Conservation (phyloP, 1,140 invertebrate species). For the Rhopalosiphum maidis region DNA sequence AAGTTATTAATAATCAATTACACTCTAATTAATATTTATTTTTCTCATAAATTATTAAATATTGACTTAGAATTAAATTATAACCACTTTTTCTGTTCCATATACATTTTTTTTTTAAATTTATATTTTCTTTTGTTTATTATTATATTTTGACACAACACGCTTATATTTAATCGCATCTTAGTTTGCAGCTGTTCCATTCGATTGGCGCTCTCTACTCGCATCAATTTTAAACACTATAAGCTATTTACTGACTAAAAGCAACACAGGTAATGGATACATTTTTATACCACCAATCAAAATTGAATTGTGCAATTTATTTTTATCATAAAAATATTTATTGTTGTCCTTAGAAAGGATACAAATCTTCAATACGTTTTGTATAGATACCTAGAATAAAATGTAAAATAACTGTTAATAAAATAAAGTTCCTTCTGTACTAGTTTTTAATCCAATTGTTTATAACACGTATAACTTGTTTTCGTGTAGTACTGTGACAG, state of each 20-base stretch:
- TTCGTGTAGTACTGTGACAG: no score
- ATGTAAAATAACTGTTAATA: background rate
- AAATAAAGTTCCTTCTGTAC: no score
- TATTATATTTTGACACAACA: background rate
- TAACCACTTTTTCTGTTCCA: background rate
- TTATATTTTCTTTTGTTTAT: no score
- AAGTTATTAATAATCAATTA: no score
- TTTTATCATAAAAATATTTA: background rate
- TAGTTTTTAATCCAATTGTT: background rate
- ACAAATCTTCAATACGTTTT: background rate
- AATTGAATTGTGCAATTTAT: background rate
- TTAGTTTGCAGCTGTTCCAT: background rate
- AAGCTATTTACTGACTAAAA: background rate
- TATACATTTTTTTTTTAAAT: background rate
- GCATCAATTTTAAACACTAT: background rate
- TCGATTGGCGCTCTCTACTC: background rate
- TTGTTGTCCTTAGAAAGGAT: background rate
- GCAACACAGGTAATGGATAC: background rate
- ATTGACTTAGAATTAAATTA: background rate
- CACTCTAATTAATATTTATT: no score
- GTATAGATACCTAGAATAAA: background rate
- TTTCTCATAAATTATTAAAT: background rate
- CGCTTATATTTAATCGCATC: background rate
- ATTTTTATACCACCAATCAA: background rate
- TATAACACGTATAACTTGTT: background rate